A percentile compares a stretch with the other conserved stretches of the same genome.
phyloP scores from a whole-genome alignment of 2,113 vertebrate species.

The Alectura lathami region DNA sequence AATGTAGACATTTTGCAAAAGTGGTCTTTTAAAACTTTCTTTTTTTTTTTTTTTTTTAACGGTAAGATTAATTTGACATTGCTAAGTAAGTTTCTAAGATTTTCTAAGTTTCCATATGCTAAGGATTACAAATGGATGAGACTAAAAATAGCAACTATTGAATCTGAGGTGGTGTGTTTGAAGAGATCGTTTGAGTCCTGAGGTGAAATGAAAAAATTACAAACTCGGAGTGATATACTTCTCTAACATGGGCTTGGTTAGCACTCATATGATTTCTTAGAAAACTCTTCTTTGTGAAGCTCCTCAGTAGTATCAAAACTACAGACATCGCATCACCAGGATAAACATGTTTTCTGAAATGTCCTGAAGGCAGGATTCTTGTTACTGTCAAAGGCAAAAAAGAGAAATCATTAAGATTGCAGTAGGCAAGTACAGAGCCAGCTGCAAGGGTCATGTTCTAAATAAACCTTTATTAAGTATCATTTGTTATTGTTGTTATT shows the following conservation, averaged over 20 bases:
- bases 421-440: background rate
- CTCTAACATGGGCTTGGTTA: background rate
- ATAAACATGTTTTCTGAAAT: background rate
- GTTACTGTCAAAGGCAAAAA: slow-evolving; percentile 7
- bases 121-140: background rate
- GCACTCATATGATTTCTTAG: background rate
- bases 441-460: background rate
- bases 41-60: background rate
- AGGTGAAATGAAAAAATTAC: background rate
- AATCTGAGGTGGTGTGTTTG: background rate
- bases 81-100: background rate
- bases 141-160: background rate
- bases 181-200: background rate
- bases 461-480: slow-evolving; percentile 31
- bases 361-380: slow-evolving; percentile 24
- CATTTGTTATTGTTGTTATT: slow-evolving; percentile 31
- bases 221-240: background rate
- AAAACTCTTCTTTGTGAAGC: background rate
- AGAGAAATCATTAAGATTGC: background rate
- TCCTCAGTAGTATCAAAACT: background rate
- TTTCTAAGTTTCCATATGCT: background rate
- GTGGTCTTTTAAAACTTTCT: background rate
- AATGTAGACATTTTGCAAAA: background rate
- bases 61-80: background rate
- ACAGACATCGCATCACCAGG: background rate